Evolutionary conservation across 2,113 vertebrate species (phyloP).

Genomic region (Siniperca chuatsi): DNA sequence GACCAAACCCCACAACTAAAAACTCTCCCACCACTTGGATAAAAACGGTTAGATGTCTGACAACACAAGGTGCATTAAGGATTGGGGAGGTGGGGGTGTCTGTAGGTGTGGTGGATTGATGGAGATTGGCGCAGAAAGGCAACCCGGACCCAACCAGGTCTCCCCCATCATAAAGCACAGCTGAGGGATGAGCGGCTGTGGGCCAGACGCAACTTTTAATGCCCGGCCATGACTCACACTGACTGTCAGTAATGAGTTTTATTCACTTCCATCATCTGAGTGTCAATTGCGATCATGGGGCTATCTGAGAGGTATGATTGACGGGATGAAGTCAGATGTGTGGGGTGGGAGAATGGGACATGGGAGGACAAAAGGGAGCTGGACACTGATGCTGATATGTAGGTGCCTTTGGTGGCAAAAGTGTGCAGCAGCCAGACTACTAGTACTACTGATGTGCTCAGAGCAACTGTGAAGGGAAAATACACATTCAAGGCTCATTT

Average conservation of each 20-base stretch:
- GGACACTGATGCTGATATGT: neutral
- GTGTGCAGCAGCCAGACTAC: neutral
- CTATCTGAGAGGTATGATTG: conserved; percentile 96
- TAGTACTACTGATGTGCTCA: neutral
- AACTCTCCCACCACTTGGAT: conserved; percentile 36
- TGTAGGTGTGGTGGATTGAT: conserved; percentile 89
- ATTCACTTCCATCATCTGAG: conserved; percentile 99
- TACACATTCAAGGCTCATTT: neutral
- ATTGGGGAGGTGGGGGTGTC: conserved; percentile 23
- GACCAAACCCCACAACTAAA: conserved; percentile 35
- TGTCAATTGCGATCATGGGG: conserved; percentile 99
- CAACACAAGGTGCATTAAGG: conserved; percentile 42
- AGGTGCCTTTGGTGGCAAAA: neutral
- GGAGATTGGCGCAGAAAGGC: conserved; percentile 88
- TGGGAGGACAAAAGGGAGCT: conserved; percentile 25
- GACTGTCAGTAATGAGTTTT: conserved; percentile 95
- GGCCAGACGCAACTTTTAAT: conserved; percentile 94
- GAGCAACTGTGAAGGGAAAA: neutral
- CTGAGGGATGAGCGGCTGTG: conserved; percentile 90
- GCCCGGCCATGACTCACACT: conserved; percentile 92
- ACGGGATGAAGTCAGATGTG: conserved; percentile 69
- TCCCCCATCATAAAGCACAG: conserved; percentile 94
- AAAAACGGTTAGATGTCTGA: conserved; percentile 42
- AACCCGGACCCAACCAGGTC: conserved; percentile 84
- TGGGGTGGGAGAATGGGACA: conserved; percentile 35